Percentiles rank a stretch among this genome's conserved stretches.
These are phyloP conservation scores for Steromphala cineraria DNA, from an alignment of 2,888 invertebrate genomes.

Conservation along the genomic window DNA sequence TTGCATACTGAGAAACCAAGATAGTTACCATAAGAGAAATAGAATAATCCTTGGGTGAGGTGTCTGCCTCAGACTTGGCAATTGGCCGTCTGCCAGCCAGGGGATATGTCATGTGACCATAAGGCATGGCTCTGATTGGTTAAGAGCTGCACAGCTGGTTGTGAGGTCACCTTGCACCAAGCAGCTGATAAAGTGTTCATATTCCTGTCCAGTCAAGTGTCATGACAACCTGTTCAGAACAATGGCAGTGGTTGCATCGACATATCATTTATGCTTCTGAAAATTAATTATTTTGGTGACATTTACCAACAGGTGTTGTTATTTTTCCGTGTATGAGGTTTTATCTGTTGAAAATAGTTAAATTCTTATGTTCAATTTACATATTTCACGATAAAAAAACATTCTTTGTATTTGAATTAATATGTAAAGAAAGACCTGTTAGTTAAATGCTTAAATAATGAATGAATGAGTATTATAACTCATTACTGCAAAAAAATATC, in stretches of 20 bases:
- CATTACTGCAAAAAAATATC: too few relatives aligned
- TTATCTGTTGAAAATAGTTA: too few relatives aligned
- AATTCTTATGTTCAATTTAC: too few relatives aligned
- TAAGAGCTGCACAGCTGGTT: neutral
- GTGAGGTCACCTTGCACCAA: neutral
- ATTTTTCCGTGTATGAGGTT: too few relatives aligned
- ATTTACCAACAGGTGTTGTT: too few relatives aligned
- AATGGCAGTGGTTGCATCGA: neutral
- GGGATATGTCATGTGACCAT: neutral
- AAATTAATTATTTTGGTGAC: too few relatives aligned
- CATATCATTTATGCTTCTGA: neutral
- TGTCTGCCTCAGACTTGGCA: neutral
- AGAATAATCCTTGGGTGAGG: neutral
- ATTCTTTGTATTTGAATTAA: too few relatives aligned
- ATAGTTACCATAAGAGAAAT: neutral
- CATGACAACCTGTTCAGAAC: neutral
- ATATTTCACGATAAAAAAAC: too few relatives aligned
- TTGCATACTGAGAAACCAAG: neutral
- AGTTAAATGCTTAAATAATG: too few relatives aligned
- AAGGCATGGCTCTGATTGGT: neutral
- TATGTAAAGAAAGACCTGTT: too few relatives aligned
- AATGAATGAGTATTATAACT: too few relatives aligned
- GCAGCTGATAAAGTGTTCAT: neutral
- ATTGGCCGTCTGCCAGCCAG: neutral
- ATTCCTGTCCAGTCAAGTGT: neutral